Evolutionary conservation across 2,113 vertebrate genomes (phyloP), one percentile per base, ranked within the genome.

Genomic region (Ammodytes marinus): DNA sequence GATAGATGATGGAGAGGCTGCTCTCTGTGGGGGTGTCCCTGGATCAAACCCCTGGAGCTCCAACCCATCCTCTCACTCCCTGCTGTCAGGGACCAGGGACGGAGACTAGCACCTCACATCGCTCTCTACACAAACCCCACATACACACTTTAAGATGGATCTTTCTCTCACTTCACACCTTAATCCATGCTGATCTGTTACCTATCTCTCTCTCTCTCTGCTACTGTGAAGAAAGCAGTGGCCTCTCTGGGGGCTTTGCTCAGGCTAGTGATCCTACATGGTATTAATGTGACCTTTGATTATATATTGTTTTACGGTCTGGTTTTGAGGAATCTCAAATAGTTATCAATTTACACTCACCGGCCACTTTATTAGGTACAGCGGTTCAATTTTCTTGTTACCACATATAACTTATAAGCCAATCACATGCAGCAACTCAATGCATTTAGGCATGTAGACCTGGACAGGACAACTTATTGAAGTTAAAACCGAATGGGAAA

Each of bases 1-100:
- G 57, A 74, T 73, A 47, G 69, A 77, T 74, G 52, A n/a, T 12
- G 66, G 35, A 17, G 52, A 49, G 69, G 50, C 27, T 55, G 27
- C 27, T 67, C 69, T 81, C 64, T 57, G 35, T 37, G 42, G 73
- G 71, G 69, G 19, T 13, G 27, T 27, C 27, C 37, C 35, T 17
- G 43, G 45, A 80, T 83, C 45, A 65, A 43, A 27, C 27, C 11
- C 67, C 63, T 4, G 49, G 39, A 50, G 35, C 46, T 54, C 59
- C 61, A 64, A 6, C 37, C 8, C 19, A 35, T 39, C 37, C 27
- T 57, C 13, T 54, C 8, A 8, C 57, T 42, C 46, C 69, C 61
- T 46, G 55, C 77, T 77, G 68, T 53, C 72, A 50, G 46, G 68
- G 27, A 2, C 27, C 49, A 37, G 19, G 66, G 37, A 83, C 53